Evolutionary conservation across 2,888 invertebrate genomes (phyloP).

Genomic region (Noctua pronuba): DNA sequence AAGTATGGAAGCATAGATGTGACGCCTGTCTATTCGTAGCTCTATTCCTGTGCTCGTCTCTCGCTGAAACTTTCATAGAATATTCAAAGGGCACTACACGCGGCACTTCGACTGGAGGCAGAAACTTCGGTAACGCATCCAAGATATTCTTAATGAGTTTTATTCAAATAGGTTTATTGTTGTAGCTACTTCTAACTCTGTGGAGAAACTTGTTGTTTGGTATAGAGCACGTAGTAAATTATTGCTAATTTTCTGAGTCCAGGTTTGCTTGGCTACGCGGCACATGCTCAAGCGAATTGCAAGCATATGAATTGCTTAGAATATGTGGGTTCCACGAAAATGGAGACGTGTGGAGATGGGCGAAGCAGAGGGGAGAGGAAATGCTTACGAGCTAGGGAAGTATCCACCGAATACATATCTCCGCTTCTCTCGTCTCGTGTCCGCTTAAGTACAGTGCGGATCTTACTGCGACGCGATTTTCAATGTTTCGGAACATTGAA

Average conservation of each 20-base stretch:
- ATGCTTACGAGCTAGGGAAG: too few species aligned
- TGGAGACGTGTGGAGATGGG: too few species aligned
- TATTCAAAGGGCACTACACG: constrained; percentile 31
- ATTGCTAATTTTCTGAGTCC: background rate
- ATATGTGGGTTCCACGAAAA: background rate
- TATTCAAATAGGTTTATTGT: constrained; percentile 20
- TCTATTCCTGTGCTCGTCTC: background rate
- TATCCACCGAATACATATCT: background rate
- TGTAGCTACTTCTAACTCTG: background rate
- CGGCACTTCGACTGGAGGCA: constrained; percentile 3
- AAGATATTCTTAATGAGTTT: constrained; percentile 43
- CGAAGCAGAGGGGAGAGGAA: too few species aligned
- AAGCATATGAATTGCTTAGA: background rate
- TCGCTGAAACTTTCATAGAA: constrained; percentile 29
- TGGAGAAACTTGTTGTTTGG: background rate
- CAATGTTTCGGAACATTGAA: background rate
- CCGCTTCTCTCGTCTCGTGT: background rate
- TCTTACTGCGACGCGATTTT: background rate
- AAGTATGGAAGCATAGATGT: background rate
- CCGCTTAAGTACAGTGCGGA: background rate
- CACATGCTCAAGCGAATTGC: background rate
- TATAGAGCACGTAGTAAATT: background rate
- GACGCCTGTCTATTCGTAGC: background rate
- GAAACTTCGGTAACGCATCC: constrained; percentile 21
- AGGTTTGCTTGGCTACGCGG: background rate